phyloP scores from a whole-genome alignment of 2,888 invertebrate species.

The Tachina grossa region DNA sequence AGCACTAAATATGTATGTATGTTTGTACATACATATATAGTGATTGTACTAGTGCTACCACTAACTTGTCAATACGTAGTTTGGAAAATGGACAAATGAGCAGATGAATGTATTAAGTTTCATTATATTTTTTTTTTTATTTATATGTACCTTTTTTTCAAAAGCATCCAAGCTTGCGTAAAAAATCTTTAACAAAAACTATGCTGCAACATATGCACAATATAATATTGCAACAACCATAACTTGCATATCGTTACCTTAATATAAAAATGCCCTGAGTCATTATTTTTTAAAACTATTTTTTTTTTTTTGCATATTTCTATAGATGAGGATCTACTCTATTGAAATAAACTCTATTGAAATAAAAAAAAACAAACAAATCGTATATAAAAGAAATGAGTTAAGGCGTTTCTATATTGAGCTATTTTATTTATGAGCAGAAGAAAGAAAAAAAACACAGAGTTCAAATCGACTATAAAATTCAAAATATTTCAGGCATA shows the following conservation, averaged over 20 bases:
- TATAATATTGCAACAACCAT: slow-evolving; percentile 28
- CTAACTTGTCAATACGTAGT: slow-evolving; percentile 24
- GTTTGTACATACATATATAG: too few species aligned
- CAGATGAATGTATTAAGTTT: slow-evolving; percentile 39
- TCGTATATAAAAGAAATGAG: too few species aligned
- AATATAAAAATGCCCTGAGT: too few species aligned
- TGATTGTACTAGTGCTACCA: not conserved
- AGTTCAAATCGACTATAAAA: slow-evolving; percentile 10
- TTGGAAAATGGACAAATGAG: slow-evolving; percentile 31
- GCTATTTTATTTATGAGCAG: slow-evolving; percentile 8
- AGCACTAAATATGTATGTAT: not conserved
- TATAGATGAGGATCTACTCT: not conserved
- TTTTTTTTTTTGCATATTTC: too few species aligned
- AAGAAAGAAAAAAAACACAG: not conserved
- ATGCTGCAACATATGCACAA: slow-evolving; percentile 28
- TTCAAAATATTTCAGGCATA: slow-evolving; percentile 7
- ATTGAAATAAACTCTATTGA: not conserved
- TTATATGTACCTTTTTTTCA: not conserved
- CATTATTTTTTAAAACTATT: too few species aligned
- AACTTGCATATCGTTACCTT: not conserved
- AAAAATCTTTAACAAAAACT: slow-evolving; percentile 33
- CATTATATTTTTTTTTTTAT: slow-evolving; percentile 12
- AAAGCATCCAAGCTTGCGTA: slow-evolving; percentile 41
- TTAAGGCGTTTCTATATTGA: too few species aligned
- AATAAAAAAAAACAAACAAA: not conserved